Evolutionary conservation across 2,113 vertebrate genomes (phyloP).

Genomic region (Lasiurus borealis): DNA sequence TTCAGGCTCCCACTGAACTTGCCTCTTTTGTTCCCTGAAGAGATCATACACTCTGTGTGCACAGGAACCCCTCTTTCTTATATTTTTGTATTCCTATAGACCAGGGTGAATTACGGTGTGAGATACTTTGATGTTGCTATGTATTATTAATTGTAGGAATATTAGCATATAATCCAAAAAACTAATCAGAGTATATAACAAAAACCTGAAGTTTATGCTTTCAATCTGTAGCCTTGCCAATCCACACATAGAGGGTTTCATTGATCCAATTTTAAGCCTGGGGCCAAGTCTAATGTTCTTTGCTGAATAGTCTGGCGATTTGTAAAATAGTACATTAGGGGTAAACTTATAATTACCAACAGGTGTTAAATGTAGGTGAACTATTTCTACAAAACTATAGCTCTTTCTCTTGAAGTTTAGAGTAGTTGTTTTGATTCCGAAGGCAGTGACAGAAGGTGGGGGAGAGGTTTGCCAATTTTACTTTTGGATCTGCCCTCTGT

Average conservation of each 20-base stretch:
- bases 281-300: not conserved
- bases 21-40: not conserved
- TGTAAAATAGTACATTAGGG: not conserved
- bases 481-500: not conserved
- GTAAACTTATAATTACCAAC: slow-evolving; percentile 24
- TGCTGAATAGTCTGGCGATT: not conserved
- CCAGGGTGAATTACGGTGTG: not conserved
- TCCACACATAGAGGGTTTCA: not conserved
- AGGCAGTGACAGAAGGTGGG: not conserved
- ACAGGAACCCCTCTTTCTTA: not conserved
- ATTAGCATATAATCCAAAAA: not conserved
- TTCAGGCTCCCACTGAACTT: not conserved
- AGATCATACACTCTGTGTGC: not conserved
- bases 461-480: slow-evolving; percentile 23
- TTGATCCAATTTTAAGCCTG: not conserved
- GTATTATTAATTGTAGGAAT: not conserved
- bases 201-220: not conserved
- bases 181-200: not conserved
- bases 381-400: not conserved
- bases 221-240: not conserved
- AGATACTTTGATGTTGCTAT: not conserved
- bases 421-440: not conserved
- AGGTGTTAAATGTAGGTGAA: not conserved
- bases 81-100: not conserved
- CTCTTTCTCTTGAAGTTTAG: slow-evolving; percentile 29